Conservation (phyloP, 2,797 vertebrate genomes). For the Sebastes diploproa region DNA sequence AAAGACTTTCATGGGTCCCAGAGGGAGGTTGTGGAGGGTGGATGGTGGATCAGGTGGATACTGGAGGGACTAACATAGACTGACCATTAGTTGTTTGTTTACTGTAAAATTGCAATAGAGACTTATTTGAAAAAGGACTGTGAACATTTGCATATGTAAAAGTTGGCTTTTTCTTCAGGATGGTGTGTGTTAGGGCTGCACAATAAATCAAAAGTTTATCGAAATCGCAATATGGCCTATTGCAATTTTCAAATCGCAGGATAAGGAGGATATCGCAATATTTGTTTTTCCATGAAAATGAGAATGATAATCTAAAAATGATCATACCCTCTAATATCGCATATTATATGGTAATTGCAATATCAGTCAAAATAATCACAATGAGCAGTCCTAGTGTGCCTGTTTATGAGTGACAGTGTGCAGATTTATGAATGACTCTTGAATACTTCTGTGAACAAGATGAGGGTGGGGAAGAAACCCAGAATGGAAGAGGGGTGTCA, state of each 20-base stretch:
- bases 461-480: neutral
- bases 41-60: slow-evolving; percentile 7
- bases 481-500: neutral
- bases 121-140: neutral
- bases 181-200: no score
- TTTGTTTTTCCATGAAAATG: neutral
- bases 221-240: no score
- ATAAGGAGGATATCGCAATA: no score
- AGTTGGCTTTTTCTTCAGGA: neutral
- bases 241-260: no score
- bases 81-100: slow-evolving; percentile 7
- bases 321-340: no score
- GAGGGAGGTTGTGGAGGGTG: neutral
- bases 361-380: neutral
- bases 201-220: no score
- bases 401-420: neutral
- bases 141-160: neutral
- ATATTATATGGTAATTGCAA: neutral
- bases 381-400: no score
- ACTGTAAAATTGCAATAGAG: neutral
- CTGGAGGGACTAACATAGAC: neutral
- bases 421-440: slow-evolving; percentile 30
- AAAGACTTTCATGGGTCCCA: slow-evolving; percentile 37
- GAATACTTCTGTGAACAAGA: slow-evolving; percentile 2
- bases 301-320: neutral